Base-by-base conservation (phyloP, 2,113 vertebrate genomes). In the Vidua chalybeata region DNA sequence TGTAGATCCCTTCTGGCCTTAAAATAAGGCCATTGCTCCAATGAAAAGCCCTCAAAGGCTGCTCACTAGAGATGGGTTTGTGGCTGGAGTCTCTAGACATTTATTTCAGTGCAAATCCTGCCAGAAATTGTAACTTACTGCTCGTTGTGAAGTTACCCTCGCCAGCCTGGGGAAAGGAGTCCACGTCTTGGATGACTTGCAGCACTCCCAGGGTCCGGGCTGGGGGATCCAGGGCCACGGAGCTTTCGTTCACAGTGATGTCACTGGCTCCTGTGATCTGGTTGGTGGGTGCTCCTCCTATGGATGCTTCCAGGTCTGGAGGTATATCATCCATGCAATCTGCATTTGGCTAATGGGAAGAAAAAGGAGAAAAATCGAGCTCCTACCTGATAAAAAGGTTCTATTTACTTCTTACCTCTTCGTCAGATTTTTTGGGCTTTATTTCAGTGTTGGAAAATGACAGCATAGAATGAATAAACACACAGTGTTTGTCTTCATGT, bases 301-400 rank as follows among this genome's bases (percentile, higher is more conserved):
- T 95, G 23, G 99, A 99, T 8, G 97, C 98, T 96, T 99, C 99
- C 16, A 99, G 98, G 96, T 99, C 99, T 2, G 98, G 98, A 77
- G 99, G 99, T 61, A 98, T 96, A 58, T 99, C 99, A 13, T 99
- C 99, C 81, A 98, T 98, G 94, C 99, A 99, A 96, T 99, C 99
- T 18, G 98, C 97, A 13, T 98, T 99, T 89, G 99, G 98, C 99
- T 99, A 95, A 22, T 11, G n/a, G 64, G 28, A 59, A 72, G 12
- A 74, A 80, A 89, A 87, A 93, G 30, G 43, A 64, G 64, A 56
- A 43, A 43, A 49, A 16, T 6, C 1, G 19, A 85, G 69, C 15
- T 76, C 62, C 55, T 18, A 66, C 26, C 22, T 37, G 6, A 43
- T 20, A 66, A 84, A 64, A 71, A 33, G 4, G 16, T 4, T 30